These are phyloP conservation scores for Siphamia tubifer DNA, from an alignment of 2,113 vertebrate species.

Conservation along the genomic window DNA sequence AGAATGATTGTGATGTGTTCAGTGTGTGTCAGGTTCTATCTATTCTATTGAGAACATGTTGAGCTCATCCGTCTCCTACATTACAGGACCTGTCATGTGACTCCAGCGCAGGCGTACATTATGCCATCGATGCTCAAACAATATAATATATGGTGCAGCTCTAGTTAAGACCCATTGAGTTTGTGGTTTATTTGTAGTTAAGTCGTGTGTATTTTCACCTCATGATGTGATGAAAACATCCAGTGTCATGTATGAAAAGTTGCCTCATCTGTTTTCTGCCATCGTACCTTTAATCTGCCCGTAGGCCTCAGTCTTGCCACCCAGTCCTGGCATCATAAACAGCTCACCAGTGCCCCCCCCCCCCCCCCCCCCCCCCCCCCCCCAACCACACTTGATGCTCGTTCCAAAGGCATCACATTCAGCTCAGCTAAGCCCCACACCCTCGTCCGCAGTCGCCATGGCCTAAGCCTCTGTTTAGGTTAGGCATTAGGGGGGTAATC, in stretches of 20 bases:
- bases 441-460: constrained; percentile 68
- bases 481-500: constrained; percentile 77
- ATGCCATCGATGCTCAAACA: no score
- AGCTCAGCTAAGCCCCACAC: constrained; percentile 61
- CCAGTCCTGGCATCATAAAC: constrained; percentile 28
- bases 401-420: constrained; percentile 71
- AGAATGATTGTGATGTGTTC: no score
- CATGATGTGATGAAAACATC: not conserved
- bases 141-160: no score
- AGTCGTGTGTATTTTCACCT: no score
- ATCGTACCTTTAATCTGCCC: constrained; percentile 24
- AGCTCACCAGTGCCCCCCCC: constrained; percentile 1
- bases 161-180: no score
- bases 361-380: constrained; percentile 1
- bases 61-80: no score
- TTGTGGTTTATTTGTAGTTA: no score
- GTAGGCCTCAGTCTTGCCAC: constrained; percentile 14
- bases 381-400: constrained; percentile 1
- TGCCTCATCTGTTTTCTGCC: not conserved
- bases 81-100: no score
- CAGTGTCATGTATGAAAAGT: not conserved
- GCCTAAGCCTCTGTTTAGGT: constrained; percentile 78
- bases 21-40: no score
- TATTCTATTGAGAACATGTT: no score
- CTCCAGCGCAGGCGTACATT: no score